Base-by-base conservation (phyloP, 2,888 invertebrate species). In the Erebia ligea region DNA sequence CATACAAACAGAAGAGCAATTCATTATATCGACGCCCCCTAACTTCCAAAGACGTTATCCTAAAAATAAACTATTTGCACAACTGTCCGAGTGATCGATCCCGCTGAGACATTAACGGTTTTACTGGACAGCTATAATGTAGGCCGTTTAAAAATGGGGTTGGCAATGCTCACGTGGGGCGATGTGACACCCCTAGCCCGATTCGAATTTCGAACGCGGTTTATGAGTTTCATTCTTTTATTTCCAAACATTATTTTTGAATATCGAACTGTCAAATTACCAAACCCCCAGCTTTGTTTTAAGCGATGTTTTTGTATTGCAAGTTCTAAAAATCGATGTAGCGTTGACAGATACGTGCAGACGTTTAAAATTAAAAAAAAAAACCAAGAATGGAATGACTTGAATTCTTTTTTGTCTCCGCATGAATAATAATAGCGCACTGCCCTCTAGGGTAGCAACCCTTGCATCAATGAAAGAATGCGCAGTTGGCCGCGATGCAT, bases 141-240 rank as follows among this genome's bases (percentile, higher is more conserved):
- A 89, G 88, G 90, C 90, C 89, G 89, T 80, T 85, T 79, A 84
- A 89, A 91, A 89, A 85, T 92, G 89, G 92, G 92, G 92, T 90
- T 88, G 88, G 78, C 79, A 83, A 79, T 81, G 81, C 70, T 73
- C 85, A 86, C 84, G 84, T 86, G 86, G 90, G 90, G 90, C 86
- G 85, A 83, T 54, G 81, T 84, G 87, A 87, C 90, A 90, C 90
- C 92, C 91, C 89, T 88, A 87, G 82, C 84, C 81, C 81, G 83
- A 88, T 85, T 89, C 84, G 79, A 86, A 86, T 84, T 88, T 86
- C 81, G 82, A 88, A 85, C 81, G 77, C 76, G 69, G 72, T 74
- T 74, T 69, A 70, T 63, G 66, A 68, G 66, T 65, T 66, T 64
- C 62, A 65, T 70, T 69, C 17, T 57, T 42, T 67, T 68, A 61